Percentiles rank a stretch among this genome's conserved stretches.
Conservation (phyloP, 2,888 invertebrate species). For the Cryptophagus acutangulus region DNA sequence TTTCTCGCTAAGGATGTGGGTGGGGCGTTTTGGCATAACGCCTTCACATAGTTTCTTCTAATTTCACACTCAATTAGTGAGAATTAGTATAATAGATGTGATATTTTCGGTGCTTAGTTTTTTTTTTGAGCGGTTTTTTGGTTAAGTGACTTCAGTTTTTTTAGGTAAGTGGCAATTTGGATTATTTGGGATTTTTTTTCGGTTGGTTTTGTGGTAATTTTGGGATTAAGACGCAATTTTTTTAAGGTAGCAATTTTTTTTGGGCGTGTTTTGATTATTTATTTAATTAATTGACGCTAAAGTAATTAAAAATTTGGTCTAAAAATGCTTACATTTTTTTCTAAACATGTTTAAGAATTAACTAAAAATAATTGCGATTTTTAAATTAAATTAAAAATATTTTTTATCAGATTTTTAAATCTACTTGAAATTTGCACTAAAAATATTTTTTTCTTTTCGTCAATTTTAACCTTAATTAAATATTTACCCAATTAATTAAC, state of each 20-base stretch:
- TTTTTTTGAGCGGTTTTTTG: constrained; percentile 2
- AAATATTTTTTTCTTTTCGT: too few species aligned
- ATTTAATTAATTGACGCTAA: too few species aligned
- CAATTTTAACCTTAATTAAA: too few species aligned
- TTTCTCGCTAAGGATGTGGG: constrained; percentile 32
- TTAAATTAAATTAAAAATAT: not conserved
- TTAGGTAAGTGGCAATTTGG: too few species aligned
- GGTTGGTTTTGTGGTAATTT: constrained; percentile 9
- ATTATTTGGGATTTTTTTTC: constrained; percentile 3
- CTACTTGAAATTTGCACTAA: not conserved
- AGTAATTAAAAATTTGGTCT: not conserved
- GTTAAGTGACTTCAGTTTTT: not conserved
- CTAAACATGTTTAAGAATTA: not conserved
- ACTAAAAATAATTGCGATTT: not conserved
- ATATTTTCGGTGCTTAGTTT: not conserved
- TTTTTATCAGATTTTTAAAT: not conserved
- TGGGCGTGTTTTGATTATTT: too few species aligned
- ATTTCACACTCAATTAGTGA: constrained; percentile 31
- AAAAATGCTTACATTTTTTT: not conserved
- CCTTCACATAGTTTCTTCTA: constrained; percentile 3
- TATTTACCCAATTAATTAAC: too few species aligned
- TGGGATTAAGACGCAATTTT: constrained; percentile 1
- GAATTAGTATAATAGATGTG: constrained; percentile 16
- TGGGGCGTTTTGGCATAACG: constrained; percentile 20
- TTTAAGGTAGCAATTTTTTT: constrained; percentile 2